phyloP scores from a whole-genome alignment of 1,140 invertebrate species.

The Amphibalanus amphitrite region DNA sequence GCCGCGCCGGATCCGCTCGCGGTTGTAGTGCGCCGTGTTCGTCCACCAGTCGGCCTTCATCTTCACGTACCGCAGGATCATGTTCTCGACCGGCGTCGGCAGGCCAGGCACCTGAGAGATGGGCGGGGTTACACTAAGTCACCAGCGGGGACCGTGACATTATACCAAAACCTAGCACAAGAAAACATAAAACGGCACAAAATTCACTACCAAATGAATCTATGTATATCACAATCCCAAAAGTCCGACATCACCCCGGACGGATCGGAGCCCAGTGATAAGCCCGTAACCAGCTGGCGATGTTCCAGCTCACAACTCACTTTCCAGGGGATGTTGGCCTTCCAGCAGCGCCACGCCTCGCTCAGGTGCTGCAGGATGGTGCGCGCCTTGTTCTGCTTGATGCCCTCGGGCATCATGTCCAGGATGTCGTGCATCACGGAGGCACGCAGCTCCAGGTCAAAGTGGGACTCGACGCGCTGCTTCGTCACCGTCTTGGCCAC shows the following conservation, averaged over 20 bases:
- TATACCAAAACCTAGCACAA: too few species aligned
- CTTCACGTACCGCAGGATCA: conserved; percentile 98
- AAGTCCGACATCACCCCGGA: too few species aligned
- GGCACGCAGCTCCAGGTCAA: conserved; percentile 92
- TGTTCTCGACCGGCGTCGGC: conserved; percentile 98
- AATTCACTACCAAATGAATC: too few species aligned
- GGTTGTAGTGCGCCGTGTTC: conserved; percentile 98
- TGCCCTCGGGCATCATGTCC: conserved; percentile 99
- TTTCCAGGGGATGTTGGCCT: conserved; percentile 99
- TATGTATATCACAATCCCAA: too few species aligned
- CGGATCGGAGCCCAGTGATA: too few species aligned
- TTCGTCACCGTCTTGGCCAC: conserved; percentile 99
- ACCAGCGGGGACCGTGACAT: too few species aligned
- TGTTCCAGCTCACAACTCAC: too few species aligned
- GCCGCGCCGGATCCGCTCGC: conserved; percentile 81
- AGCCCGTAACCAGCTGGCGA: too few species aligned
- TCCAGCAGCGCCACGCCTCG: conserved; percentile 99
- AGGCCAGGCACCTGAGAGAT: conserved; percentile 60
- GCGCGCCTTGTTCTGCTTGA: conserved; percentile 98
- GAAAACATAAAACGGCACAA: too few species aligned
- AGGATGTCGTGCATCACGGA: conserved; percentile 99
- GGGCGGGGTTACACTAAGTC: too few species aligned
- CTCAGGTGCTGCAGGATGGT: conserved; percentile 97
- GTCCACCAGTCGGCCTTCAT: conserved; percentile 99
- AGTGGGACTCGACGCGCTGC: conserved; percentile 97